A percentile compares a stretch with the other conserved stretches of the same genome.
phyloP scores from a whole-genome alignment of 2,797 vertebrate species.

The Clarias laeviceps region DNA sequence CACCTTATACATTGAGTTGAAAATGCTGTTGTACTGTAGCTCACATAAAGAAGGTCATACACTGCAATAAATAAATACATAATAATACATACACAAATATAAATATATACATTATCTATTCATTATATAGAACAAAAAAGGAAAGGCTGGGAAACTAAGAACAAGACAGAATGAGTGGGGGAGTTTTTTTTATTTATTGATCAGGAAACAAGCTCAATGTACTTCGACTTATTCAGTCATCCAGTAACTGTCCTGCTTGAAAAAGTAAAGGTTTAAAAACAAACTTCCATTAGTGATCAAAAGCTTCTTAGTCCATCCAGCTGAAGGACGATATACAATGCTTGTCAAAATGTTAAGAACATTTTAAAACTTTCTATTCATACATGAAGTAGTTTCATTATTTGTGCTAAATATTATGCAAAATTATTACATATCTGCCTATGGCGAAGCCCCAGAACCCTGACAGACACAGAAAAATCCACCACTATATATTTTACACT shows the following conservation, averaged over 20 bases:
- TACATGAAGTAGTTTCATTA: neutral
- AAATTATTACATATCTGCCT: neutral
- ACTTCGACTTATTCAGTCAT: slow-evolving; percentile 47
- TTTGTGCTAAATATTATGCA: neutral
- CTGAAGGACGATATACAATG: neutral
- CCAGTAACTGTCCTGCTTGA: slow-evolving; percentile 45
- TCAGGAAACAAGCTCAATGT: slow-evolving; percentile 26
- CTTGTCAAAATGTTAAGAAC: neutral
- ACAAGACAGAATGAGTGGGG: slow-evolving; percentile 3
- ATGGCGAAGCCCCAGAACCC: neutral
- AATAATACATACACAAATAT: neutral
- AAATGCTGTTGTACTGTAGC: neutral
- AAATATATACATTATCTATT: neutral
- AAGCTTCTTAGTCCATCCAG: slow-evolving; percentile 7
- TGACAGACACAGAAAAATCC: neutral
- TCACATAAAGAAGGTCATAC: neutral
- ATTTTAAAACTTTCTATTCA: neutral
- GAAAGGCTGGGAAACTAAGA: neutral
- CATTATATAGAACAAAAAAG: neutral
- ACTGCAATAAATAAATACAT: neutral
- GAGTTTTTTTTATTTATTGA: slow-evolving; percentile 14
- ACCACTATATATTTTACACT: neutral
- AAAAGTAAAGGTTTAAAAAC: slow-evolving; percentile 47
- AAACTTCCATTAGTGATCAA: slow-evolving; percentile 47
- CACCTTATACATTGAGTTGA: neutral